phyloP scores from a whole-genome alignment of 2,797 vertebrate genomes.

The Masticophis lateralis region DNA sequence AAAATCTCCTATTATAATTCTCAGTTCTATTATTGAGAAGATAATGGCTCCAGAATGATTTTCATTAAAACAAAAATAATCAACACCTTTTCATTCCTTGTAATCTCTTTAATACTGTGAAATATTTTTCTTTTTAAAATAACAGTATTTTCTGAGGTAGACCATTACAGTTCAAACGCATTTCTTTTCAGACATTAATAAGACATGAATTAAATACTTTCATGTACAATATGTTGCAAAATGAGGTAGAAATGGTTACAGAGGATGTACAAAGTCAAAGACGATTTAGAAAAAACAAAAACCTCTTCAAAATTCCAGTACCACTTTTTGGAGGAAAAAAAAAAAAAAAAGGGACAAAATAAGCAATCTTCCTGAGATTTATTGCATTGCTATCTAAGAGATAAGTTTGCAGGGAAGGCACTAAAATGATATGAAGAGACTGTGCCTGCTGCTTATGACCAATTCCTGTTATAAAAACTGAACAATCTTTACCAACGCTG shows the following conservation, averaged over 20 bases:
- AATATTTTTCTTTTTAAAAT: constrained; percentile 96
- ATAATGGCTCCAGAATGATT: not conserved
- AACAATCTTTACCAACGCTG: not conserved
- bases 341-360: not conserved
- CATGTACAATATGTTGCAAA: constrained; percentile 95
- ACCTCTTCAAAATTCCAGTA: constrained; percentile 54
- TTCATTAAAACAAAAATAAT: not conserved
- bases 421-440: not conserved
- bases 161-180: constrained; percentile 94
- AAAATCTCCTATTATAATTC: not conserved
- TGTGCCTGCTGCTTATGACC: not conserved
- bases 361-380: constrained; percentile 1
- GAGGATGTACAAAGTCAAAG: constrained; percentile 73
- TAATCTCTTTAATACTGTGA: constrained; percentile 98
- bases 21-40: not conserved
- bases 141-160: constrained; percentile 99
- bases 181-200: constrained; percentile 83
- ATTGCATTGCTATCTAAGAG: not conserved
- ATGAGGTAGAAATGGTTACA: constrained; percentile 99
- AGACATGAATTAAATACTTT: constrained; percentile 98
- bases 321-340: constrained; percentile 61
- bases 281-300: constrained; percentile 29
- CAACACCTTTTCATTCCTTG: constrained; percentile 29
- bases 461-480: not conserved
- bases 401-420: not conserved